A percentile compares a stretch with the other conserved stretches of the same genome.
Conservation (phyloP, 2,113 vertebrate genomes). For the Peromyscus leucopus region DNA sequence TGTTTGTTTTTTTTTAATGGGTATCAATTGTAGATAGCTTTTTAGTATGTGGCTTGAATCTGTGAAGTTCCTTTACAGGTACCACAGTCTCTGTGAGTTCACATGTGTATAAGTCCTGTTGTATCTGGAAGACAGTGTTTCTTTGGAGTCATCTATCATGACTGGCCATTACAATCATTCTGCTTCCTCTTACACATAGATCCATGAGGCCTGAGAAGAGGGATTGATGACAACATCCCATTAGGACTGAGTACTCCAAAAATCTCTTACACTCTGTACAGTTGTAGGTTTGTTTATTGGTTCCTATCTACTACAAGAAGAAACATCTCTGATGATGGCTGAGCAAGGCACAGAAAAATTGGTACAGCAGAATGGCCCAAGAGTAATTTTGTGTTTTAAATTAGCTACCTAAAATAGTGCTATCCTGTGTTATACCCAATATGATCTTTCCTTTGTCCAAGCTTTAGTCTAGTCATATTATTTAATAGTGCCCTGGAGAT, state of each 20-base stretch:
- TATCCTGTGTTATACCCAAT: not conserved
- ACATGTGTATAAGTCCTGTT: not conserved
- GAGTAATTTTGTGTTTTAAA: not conserved
- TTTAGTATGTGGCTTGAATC: not conserved
- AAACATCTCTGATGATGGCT: not conserved
- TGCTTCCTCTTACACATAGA: not conserved
- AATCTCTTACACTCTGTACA: not conserved
- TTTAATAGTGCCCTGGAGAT: not conserved
- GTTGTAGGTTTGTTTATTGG: not conserved
- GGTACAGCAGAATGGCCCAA: not conserved
- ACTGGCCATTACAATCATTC: not conserved
- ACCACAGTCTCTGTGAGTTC: not conserved
- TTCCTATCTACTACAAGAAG: not conserved
- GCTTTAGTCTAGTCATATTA: not conserved
- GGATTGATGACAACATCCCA: not conserved
- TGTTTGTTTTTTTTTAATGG: not conserved
- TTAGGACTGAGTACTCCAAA: not conserved
- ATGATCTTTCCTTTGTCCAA: not conserved
- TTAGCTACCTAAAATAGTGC: not conserved
- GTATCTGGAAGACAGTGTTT: not conserved
- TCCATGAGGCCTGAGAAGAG: not conserved
- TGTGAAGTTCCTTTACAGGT: not conserved
- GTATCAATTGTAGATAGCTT: not conserved
- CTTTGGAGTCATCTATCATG: not conserved
- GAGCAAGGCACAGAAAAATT: not conserved